Conservation (phyloP, 1,140 invertebrate species). For the Drosophila triauraria region DNA sequence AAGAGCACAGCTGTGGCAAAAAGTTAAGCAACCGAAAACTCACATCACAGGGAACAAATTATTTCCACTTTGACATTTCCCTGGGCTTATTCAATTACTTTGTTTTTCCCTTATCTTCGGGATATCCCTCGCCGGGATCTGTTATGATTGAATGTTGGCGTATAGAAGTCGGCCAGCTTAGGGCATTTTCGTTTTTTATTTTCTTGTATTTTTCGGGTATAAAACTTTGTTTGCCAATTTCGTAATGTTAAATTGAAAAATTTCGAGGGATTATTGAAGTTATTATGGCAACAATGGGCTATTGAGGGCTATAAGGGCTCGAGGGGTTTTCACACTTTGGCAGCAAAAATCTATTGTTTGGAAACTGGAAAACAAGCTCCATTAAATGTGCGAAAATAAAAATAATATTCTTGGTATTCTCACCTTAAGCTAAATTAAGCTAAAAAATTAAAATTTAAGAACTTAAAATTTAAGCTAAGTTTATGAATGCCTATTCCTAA, state of each 20-base stretch:
- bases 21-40: slow-evolving; percentile 56
- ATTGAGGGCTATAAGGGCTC: slow-evolving; percentile 10
- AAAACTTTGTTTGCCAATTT: slow-evolving; percentile 43
- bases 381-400: neutral
- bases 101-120: slow-evolving; percentile 44
- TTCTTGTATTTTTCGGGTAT: slow-evolving; percentile 21
- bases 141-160: slow-evolving; percentile 52
- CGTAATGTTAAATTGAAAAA: slow-evolving; percentile 49
- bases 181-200: slow-evolving; percentile 25
- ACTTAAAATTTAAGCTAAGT: too few relatives aligned
- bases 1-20: slow-evolving; percentile 62
- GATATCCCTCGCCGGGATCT: slow-evolving; percentile 38
- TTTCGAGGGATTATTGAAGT: slow-evolving; percentile 51
- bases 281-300: slow-evolving; percentile 39
- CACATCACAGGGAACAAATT: slow-evolving; percentile 56
- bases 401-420: too few relatives aligned
- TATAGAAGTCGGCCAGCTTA: slow-evolving; percentile 45
- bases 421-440: neutral
- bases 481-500: neutral
- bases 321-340: slow-evolving; percentile 8
- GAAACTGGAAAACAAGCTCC: neutral
- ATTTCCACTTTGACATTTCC: slow-evolving; percentile 59
- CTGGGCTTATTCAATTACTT: slow-evolving; percentile 57
- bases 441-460: too few relatives aligned
- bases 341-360: neutral